Base-by-base conservation (phyloP, 2,797 vertebrate species). In the Hyperoplus immaculatus region DNA sequence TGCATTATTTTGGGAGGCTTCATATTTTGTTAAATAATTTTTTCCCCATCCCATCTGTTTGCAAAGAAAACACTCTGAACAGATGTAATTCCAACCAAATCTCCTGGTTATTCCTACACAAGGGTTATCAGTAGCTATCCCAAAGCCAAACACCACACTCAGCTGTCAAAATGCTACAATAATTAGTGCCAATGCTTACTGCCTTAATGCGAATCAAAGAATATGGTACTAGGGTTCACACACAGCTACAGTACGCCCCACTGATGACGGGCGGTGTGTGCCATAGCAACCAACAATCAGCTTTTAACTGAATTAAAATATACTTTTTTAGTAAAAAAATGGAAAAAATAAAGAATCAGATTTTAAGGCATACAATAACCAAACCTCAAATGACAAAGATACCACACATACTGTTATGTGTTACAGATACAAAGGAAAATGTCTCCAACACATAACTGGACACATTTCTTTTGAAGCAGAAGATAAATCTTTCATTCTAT, bases 151-250 rank as follows among this genome's bases (percentile, higher is more conserved):
- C 72, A 83, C 81, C 63, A 87, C 81, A 84, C 77, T 81, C 78
- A 83, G 92, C 87, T 83, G 85, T 91, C 86, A 75, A 89, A 92
- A 91, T 72, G 89, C 93, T 89, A 94, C 91, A 95, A 91, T 90
- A 94, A 95, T 92, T 94, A 94, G 96, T 98, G 97, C 97, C 97
- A 98, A 98, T 96, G 96, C 96, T 96, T 95, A 95, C 97, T 97
- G 97, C 97, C 97, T 99, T 99, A 99, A 98, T 90, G 92, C 90
- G 90, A 95, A 94, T 94, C 91, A 91, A 91, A 94, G 92, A 95
- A 94, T 85, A 93, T 90, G 94, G 95, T 94, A 93, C 93, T 93
- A 89, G 86, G 86, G 92, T 95, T 93, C 91, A 93, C 90, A 93
- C 91, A 94, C 82, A 61, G 85, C 91, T 92, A 94, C 83, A 78